These are phyloP conservation scores for Barbus barbus DNA, from an alignment of 2,113 vertebrate species.

Conservation along the genomic window DNA sequence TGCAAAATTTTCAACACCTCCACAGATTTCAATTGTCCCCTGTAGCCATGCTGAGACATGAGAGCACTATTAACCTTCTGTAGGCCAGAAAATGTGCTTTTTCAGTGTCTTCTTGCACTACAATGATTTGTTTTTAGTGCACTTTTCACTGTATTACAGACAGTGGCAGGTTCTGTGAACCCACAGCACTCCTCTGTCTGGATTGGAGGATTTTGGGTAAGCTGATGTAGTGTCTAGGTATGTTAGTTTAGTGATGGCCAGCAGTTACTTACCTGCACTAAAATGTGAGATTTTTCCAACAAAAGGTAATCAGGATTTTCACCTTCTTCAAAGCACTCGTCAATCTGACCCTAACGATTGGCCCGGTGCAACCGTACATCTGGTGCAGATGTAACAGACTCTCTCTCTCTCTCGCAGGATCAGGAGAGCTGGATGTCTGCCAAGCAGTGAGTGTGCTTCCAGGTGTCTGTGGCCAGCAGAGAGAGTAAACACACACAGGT, in stretches of 20 bases:
- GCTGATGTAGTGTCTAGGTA: slow-evolving; percentile 65
- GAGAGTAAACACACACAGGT: slow-evolving; percentile 49
- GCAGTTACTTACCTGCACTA: slow-evolving; percentile 63
- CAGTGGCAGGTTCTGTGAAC: too few species aligned
- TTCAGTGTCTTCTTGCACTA: slow-evolving; percentile 18
- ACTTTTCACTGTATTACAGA: slow-evolving; percentile 47
- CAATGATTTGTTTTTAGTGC: slow-evolving; percentile 56
- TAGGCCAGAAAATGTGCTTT: neutral
- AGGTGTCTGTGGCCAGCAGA: slow-evolving; percentile 32
- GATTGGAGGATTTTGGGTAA: neutral
- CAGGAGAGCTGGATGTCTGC: slow-evolving; percentile 54
- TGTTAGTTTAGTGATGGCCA: slow-evolving; percentile 62
- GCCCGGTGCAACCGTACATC: slow-evolving; percentile 17
- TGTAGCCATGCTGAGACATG: slow-evolving; percentile 16
- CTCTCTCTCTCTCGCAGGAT: slow-evolving; percentile 27
- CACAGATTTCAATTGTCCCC: neutral
- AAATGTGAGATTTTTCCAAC: slow-evolving; percentile 57
- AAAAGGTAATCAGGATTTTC: slow-evolving; percentile 66
- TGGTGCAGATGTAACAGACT: slow-evolving; percentile 64
- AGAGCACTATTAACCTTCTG: slow-evolving; percentile 23
- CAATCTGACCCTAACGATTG: slow-evolving; percentile 56
- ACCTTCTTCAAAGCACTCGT: slow-evolving; percentile 61
- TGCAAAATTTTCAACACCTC: slow-evolving; percentile 15
- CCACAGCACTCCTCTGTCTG: slow-evolving; percentile 62
- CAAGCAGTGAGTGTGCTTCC: slow-evolving; percentile 45